Evolutionary conservation across 2,797 vertebrate genomes (phyloP).

Genomic region (Anolis apletophallus): DNA sequence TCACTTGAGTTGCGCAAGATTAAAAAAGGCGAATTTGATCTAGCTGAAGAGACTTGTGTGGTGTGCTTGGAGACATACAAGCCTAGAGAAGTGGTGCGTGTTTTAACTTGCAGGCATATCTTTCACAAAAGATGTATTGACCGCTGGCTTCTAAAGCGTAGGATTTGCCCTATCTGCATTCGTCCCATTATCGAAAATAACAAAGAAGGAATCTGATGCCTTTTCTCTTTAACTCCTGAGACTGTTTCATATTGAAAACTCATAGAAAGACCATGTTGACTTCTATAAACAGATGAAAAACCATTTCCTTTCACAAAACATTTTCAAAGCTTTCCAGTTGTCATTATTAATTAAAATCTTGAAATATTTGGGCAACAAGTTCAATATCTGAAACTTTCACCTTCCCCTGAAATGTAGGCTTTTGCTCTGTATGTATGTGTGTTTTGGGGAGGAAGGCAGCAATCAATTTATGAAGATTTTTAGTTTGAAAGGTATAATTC

Average conservation of each 20-base stretch:
- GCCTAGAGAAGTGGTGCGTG: slow-evolving; percentile 46
- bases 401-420: not conserved
- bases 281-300: not conserved
- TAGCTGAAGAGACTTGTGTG: slow-evolving; percentile 46
- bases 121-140: slow-evolving; percentile 88
- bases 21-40: slow-evolving; percentile 63
- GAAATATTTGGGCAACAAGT: not conserved
- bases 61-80: slow-evolving; percentile 61
- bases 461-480: not conserved
- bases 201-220: slow-evolving; percentile 48
- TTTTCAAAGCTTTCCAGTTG: not conserved
- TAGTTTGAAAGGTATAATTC: not conserved
- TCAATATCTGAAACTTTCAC: not conserved
- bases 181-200: slow-evolving; percentile 80
- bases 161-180: slow-evolving; percentile 85
- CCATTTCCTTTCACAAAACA: not conserved
- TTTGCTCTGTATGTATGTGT: not conserved
- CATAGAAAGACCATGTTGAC: not conserved
- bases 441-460: not conserved
- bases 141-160: slow-evolving; percentile 82
- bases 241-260: not conserved
- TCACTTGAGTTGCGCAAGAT: slow-evolving; percentile 59
- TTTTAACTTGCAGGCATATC: slow-evolving; percentile 76
- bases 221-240: slow-evolving; percentile 23
- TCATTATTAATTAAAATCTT: not conserved